These are phyloP conservation scores for Drosophila neutralis DNA, from an alignment of 2,888 invertebrate genomes.

Conservation along the genomic window DNA sequence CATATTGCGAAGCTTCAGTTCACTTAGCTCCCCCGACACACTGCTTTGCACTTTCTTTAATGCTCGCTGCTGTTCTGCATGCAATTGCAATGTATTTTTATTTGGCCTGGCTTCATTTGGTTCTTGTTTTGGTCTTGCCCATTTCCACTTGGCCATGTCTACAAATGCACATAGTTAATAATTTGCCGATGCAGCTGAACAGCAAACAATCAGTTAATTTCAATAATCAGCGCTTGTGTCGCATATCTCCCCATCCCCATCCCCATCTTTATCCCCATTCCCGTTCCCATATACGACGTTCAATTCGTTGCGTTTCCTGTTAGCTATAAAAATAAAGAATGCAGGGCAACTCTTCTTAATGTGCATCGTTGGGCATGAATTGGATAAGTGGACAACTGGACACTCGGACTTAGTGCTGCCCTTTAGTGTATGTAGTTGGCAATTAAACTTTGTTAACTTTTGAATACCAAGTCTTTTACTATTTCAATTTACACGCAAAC, in stretches of 20 bases:
- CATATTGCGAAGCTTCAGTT: conserved; percentile 66
- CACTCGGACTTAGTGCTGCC: conserved; percentile 12
- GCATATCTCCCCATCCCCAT: conserved; percentile 43
- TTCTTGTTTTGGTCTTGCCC: conserved; percentile 3
- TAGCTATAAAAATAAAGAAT: conserved; percentile 31
- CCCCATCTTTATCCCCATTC: neutral
- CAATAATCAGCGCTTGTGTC: conserved; percentile 77
- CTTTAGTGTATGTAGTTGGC: conserved; percentile 4
- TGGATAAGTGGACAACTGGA: conserved; percentile 2
- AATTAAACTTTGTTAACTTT: neutral
- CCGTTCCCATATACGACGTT: conserved; percentile 2
- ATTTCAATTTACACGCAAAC: neutral
- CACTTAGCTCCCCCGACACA: conserved; percentile 11
- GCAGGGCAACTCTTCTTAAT: conserved; percentile 48
- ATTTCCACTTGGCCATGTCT: neutral
- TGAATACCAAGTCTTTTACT: neutral
- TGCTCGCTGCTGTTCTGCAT: conserved; percentile 8
- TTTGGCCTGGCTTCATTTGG: conserved; percentile 21
- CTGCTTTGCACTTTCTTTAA: conserved; percentile 28
- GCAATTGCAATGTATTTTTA: conserved; percentile 46
- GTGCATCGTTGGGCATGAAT: conserved; percentile 15
- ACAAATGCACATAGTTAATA: conserved; percentile 19
- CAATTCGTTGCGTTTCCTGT: conserved; percentile 51
- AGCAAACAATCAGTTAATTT: conserved; percentile 76
- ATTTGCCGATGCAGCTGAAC: conserved; percentile 45